These are phyloP conservation scores for Brachyhypopomus occidentalis DNA, from an alignment of 2,113 vertebrate species.

Conservation along the genomic window DNA sequence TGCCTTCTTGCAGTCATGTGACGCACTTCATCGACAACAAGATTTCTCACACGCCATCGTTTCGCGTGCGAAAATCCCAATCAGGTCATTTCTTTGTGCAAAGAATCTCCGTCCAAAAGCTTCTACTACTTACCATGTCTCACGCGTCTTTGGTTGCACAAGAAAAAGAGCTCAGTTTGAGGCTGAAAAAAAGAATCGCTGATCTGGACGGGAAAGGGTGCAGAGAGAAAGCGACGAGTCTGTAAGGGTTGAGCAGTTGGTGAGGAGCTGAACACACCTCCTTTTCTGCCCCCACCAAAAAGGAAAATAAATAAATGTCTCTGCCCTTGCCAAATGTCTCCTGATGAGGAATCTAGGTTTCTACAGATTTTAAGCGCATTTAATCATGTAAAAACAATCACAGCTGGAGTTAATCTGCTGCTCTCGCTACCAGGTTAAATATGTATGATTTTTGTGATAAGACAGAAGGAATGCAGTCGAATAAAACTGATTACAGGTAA, in stretches of 20 bases:
- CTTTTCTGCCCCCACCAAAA: not conserved
- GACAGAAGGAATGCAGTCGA: not conserved
- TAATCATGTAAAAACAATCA: not conserved
- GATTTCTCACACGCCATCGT: not conserved
- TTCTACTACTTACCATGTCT: conserved; percentile 41
- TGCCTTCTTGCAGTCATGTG: not conserved
- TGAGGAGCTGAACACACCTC: conserved; percentile 21
- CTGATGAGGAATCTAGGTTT: not conserved
- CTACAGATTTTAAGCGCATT: not conserved
- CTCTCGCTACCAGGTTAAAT: not conserved
- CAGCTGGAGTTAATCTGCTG: not conserved
- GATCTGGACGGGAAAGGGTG: not conserved
- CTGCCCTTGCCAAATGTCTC: not conserved
- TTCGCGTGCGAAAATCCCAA: not conserved
- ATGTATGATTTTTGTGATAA: not conserved
- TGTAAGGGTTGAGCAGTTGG: not conserved
- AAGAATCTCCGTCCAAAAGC: not conserved
- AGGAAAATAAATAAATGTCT: not conserved
- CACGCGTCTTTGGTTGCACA: not conserved
- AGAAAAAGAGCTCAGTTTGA: not conserved
- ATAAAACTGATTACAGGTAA: conserved; percentile 1
- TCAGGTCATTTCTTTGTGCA: not conserved
- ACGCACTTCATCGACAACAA: not conserved
- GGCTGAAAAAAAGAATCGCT: not conserved
- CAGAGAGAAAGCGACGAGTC: not conserved